Evolutionary conservation across 2,113 vertebrate genomes (phyloP).

Genomic region (Cichladusa arquata): DNA sequence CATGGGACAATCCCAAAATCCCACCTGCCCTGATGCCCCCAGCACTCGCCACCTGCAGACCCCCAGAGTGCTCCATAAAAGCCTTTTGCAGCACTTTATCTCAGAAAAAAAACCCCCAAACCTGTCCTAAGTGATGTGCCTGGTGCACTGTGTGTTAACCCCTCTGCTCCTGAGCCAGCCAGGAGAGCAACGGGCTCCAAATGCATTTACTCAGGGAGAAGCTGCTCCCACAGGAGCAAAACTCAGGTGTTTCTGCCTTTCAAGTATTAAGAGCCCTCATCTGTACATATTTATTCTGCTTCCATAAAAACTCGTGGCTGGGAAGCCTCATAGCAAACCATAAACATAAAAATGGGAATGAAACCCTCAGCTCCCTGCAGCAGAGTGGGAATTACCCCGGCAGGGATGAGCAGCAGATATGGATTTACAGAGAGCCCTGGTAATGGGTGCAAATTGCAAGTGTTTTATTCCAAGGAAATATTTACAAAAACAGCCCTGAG

Average conservation of each 20-base stretch:
- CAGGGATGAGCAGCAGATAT: background rate
- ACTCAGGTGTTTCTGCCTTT: background rate
- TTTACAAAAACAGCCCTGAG: background rate
- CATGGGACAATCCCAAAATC: accelerated
- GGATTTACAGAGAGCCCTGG: background rate
- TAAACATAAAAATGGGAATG: background rate
- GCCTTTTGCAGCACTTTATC: background rate
- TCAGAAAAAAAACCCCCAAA: no score
- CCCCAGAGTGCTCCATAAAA: background rate
- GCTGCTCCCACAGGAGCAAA: accelerated
- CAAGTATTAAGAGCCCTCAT: background rate
- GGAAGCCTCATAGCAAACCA: background rate
- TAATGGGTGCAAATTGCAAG: background rate
- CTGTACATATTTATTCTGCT: background rate
- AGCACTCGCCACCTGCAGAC: background rate
- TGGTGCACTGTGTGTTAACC: background rate
- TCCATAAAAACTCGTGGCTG: background rate
- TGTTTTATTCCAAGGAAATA: background rate
- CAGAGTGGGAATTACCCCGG: background rate
- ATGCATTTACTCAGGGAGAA: background rate
- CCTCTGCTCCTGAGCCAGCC: background rate
- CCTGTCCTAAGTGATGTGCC: accelerated
- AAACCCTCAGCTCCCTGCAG: background rate
- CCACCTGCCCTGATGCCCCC: background rate
- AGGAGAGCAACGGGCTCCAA: accelerated